Conservation (phyloP, 2,888 invertebrate species). For the Flabesymbios commensalis region DNA sequence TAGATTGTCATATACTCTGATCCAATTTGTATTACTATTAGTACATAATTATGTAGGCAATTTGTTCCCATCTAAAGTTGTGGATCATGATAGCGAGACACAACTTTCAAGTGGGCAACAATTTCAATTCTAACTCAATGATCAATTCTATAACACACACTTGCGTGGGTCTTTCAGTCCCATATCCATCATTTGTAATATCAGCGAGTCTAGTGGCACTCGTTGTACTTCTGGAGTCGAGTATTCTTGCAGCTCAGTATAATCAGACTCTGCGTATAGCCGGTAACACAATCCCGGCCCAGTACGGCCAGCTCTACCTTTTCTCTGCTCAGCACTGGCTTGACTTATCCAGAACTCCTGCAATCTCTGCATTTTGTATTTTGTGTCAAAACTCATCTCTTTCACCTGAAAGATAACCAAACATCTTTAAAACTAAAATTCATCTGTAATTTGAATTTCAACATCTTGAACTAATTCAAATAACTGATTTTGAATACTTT, state of each 20-base stretch:
- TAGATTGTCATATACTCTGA: too few relatives aligned
- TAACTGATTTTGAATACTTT: too few relatives aligned
- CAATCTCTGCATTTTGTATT: conserved; percentile 16
- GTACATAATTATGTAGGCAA: too few relatives aligned
- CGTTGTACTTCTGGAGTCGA: conserved; percentile 91
- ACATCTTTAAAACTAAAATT: neutral
- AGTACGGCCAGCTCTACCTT: conserved; percentile 79
- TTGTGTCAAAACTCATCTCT: conserved; percentile 22
- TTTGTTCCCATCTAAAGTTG: too few relatives aligned
- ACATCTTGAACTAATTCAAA: too few relatives aligned
- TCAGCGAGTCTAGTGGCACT: conserved; percentile 88
- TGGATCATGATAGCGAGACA: too few relatives aligned
- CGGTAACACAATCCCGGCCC: conserved; percentile 95
- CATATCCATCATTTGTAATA: conserved; percentile 87
- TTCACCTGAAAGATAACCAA: conserved; percentile 8
- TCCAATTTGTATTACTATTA: too few relatives aligned
- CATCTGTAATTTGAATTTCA: too few relatives aligned
- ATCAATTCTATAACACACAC: too few relatives aligned
- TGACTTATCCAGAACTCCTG: conserved; percentile 93
- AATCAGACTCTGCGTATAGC: conserved; percentile 67
- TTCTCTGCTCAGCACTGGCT: conserved; percentile 95
- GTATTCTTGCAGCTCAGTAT: conserved; percentile 63
- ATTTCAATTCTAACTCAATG: too few relatives aligned
- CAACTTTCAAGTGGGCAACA: too few relatives aligned
- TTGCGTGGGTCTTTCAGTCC: conserved; percentile 84